Percentiles rank a stretch among this genome's conserved stretches.
These are phyloP conservation scores for Rutilus rutilus DNA, from an alignment of 2,113 vertebrate species.

Conservation along the genomic window DNA sequence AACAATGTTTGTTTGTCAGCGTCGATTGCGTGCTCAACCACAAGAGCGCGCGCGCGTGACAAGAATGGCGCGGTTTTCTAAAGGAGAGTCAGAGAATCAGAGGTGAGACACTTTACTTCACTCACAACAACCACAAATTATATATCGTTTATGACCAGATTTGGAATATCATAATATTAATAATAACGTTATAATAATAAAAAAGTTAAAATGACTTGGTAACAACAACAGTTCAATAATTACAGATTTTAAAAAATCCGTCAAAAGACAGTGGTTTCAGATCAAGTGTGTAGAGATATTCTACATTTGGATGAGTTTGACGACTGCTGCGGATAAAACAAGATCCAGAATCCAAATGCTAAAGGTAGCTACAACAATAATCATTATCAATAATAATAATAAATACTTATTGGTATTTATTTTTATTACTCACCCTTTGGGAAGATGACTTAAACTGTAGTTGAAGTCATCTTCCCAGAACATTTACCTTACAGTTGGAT, in stretches of 20 bases:
- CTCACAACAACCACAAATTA: not conserved
- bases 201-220: not conserved
- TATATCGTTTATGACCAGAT: not conserved
- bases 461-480: not conserved
- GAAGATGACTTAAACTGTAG: too few relatives aligned
- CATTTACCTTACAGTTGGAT: not conserved
- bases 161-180: not conserved
- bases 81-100: not conserved
- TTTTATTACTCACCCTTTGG: too few relatives aligned
- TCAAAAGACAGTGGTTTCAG: not conserved
- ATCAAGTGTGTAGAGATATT: not conserved
- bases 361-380: not conserved
- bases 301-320: not conserved
- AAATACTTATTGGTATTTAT: too few relatives aligned
- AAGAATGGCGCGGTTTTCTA: not conserved
- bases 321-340: not conserved
- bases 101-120: not conserved
- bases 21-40: not conserved
- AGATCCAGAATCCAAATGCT: not conserved
- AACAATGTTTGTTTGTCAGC: not conserved
- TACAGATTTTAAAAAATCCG: not conserved
- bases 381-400: not conserved
- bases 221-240: not conserved
- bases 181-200: not conserved
- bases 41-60: slow-evolving; percentile 15